Evolutionary conservation across 2,888 invertebrate genomes (phyloP), one percentile per base, ranked within the genome.

Genomic region (Pyrgus malvae): DNA sequence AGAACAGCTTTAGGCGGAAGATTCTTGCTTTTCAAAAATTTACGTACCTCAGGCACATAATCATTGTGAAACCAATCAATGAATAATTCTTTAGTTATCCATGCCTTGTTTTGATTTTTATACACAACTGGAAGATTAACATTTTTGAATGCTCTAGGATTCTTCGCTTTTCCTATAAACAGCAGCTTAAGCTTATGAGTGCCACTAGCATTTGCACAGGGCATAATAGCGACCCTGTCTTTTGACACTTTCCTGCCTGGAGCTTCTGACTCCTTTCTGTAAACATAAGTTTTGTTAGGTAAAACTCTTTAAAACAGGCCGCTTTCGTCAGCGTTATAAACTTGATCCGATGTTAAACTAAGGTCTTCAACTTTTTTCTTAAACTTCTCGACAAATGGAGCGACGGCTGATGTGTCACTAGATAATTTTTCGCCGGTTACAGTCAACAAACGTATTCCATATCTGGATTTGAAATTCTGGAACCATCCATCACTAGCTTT

Each of bases 161-260:
- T 64, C 62, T 65, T 63, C 27, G 64, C 61, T 63, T 67, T 64
- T 2, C 62, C 62, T 56, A 66, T 61, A 38, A 72, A 65, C 51
- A 67, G 57, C 44, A 70, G 62, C 29, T 56, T n/a, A n/a, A n/a
- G n/a, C n/a, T n/a, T n/a, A n/a, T 70, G 50, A 65, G 67, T 60
- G 64, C n/a, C n/a, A n/a, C n/a, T 66, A 55, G 62, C 64, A 65
- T 73, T 74, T 58, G 66, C 56, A 65, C 67, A 72, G 23, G 66
- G 65, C 68, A 68, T 69, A 33, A 69, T 65, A 56, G 65, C 70
- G 40, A 70, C 65, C 59, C 60, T 59, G 16, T 65, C 61, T 61
- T 51, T 49, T 54, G 48, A 56, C 60, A 68, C 60, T 65, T 70
- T 70, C 55, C 56, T 56, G 56, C 67, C 63, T 54, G 65, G 62